phyloP scores from a whole-genome alignment of 1,140 invertebrate species.

The Araneus ventricosus region DNA sequence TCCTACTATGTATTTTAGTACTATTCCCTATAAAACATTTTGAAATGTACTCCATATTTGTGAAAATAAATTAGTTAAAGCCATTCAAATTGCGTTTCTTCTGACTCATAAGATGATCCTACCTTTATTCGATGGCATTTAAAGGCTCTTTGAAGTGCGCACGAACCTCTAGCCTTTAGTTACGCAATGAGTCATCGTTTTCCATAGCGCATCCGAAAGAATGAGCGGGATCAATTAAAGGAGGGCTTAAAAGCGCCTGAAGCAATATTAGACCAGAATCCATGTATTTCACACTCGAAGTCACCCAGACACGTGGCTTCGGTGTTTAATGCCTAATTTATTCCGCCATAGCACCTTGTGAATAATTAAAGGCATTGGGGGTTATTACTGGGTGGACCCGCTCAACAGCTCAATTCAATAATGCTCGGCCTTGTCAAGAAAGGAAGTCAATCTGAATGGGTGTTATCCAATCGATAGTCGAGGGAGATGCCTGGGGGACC shows the following conservation, averaged over 20 bases:
- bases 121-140: too few species aligned
- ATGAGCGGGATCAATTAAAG: constrained; percentile 42
- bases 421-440: constrained; percentile 52
- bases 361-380: constrained; percentile 49
- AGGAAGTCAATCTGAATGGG: constrained; percentile 72
- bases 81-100: too few species aligned
- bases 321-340: constrained; percentile 52
- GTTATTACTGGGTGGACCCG: not conserved
- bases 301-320: not conserved
- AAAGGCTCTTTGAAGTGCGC: too few species aligned
- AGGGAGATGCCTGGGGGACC: constrained; percentile 4
- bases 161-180: not conserved
- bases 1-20: too few species aligned
- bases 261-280: constrained; percentile 41
- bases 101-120: too few species aligned
- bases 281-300: not conserved
- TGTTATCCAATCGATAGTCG: constrained; percentile 66
- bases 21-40: too few species aligned
- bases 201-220: not conserved
- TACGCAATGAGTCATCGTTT: not conserved
- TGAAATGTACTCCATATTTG: too few species aligned
- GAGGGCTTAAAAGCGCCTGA: not conserved
- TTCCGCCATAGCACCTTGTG: constrained; percentile 57
- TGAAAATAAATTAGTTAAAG: too few species aligned
- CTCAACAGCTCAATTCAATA: constrained; percentile 71